Evolutionary conservation across 2,888 invertebrate species (phyloP).

Genomic region (Esperia sulphurella): DNA sequence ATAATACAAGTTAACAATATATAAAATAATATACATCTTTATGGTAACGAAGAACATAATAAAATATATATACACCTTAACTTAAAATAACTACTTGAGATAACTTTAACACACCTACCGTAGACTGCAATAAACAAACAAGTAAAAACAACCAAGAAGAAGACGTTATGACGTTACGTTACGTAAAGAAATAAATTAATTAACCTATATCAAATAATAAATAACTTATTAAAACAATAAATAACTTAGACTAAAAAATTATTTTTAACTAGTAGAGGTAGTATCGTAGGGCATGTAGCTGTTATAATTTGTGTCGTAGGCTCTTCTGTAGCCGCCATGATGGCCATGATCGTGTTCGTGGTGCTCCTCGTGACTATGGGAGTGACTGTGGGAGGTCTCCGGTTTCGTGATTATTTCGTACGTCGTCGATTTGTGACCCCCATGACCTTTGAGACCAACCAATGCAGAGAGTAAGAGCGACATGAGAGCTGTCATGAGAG

Average conservation of each 20-base stretch:
- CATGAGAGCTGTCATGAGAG: slow-evolving; percentile 89
- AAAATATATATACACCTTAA: slow-evolving; percentile 1
- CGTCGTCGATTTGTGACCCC: slow-evolving; percentile 85
- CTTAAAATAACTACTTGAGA: not conserved
- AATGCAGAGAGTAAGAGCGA: slow-evolving; percentile 87
- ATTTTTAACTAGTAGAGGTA: slow-evolving; percentile 5
- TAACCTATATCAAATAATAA: slow-evolving; percentile 24
- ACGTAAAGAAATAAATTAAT: too few relatives aligned
- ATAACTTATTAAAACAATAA: slow-evolving; percentile 33
- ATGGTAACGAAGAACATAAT: slow-evolving; percentile 1
- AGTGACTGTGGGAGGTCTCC: slow-evolving; percentile 84
- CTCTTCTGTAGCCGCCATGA: slow-evolving; percentile 77
- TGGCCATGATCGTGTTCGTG: slow-evolving; percentile 76
- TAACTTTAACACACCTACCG: slow-evolving; percentile 39
- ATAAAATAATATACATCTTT: not conserved
- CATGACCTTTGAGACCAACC: slow-evolving; percentile 85
- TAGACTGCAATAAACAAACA: slow-evolving; percentile 42
- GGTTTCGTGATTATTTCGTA: slow-evolving; percentile 92
- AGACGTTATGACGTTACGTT: slow-evolving; percentile 6
- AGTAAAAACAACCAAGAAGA: slow-evolving; percentile 26
- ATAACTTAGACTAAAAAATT: not conserved
- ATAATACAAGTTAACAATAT: not conserved
- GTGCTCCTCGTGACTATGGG: slow-evolving; percentile 84
- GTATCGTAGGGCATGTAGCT: slow-evolving; percentile 68
- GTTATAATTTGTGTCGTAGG: slow-evolving; percentile 65